Evolutionary conservation across 2,797 vertebrate genomes (phyloP).

Genomic region (Myotis planiceps): DNA sequence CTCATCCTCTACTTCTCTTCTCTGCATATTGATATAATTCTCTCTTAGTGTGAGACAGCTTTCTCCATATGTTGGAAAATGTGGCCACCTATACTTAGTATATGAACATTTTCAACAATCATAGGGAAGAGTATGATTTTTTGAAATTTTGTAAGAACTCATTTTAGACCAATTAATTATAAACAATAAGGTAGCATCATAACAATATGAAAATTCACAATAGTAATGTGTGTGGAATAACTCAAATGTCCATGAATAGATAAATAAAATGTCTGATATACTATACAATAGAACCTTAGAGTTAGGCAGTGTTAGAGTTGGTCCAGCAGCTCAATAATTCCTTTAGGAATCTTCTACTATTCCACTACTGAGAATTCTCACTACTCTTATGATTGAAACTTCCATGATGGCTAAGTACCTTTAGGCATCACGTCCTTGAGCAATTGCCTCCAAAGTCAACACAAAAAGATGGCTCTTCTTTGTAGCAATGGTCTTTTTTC

Average conservation of each 20-base stretch:
- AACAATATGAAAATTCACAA: not conserved
- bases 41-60: not conserved
- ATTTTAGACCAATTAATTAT: not conserved
- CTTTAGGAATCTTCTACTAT: not conserved
- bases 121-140: not conserved
- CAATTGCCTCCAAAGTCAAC: not conserved
- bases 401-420: not conserved
- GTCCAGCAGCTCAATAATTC: not conserved
- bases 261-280: not conserved
- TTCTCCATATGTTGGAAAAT: not conserved
- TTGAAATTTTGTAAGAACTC: not conserved
- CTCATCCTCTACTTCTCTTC: not conserved
- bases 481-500: not conserved
- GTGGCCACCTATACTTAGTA: not conserved
- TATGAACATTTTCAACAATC: not conserved
- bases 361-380: not conserved
- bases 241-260: not conserved
- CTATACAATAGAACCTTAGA: not conserved
- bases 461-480: not conserved
- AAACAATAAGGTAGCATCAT: not conserved
- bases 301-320: not conserved
- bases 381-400: not conserved
- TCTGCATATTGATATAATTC: not conserved
- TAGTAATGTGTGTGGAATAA: not conserved
- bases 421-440: not conserved